Conservation (phyloP, 2,113 vertebrate species). For the Notarius quadriscutis region DNA sequence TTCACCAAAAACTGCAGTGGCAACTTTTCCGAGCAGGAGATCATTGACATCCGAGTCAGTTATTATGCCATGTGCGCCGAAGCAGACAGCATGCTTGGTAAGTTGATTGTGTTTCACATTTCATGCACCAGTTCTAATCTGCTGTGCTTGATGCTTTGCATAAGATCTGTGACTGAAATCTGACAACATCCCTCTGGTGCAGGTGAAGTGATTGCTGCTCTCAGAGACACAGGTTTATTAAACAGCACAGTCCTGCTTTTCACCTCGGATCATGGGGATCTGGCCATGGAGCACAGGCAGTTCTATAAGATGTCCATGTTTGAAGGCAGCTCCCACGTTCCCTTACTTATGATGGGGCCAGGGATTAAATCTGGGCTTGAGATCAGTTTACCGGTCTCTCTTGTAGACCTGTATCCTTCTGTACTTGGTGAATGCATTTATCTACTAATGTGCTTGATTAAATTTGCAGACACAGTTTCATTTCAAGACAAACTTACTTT, state of each 20-base stretch:
- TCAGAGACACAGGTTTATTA: slow-evolving; percentile 77
- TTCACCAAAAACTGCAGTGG: slow-evolving; percentile 95
- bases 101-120: slow-evolving; percentile 47
- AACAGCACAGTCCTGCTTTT: slow-evolving; percentile 84
- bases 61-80: slow-evolving; percentile 99
- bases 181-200: slow-evolving; percentile 29
- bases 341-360: slow-evolving; percentile 87
- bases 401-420: slow-evolving; percentile 94
- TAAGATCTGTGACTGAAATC: neutral
- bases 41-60: slow-evolving; percentile 83
- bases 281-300: slow-evolving; percentile 96
- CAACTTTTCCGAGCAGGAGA: slow-evolving; percentile 83
- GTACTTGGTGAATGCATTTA: slow-evolving; percentile 80
- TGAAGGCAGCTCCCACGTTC: slow-evolving; percentile 90
- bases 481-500: neutral
- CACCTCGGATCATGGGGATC: slow-evolving; percentile 90
- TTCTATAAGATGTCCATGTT: slow-evolving; percentile 99
- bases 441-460: neutral
- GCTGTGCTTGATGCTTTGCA: neutral
- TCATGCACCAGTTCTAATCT: neutral
- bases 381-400: slow-evolving; percentile 80
- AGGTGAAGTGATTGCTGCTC: slow-evolving; percentile 85
- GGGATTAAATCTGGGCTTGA: slow-evolving; percentile 71
- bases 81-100: slow-evolving; percentile 92
- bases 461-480: neutral